Base-by-base conservation (phyloP, 2,797 vertebrate species). In the Darevskia mixta region DNA sequence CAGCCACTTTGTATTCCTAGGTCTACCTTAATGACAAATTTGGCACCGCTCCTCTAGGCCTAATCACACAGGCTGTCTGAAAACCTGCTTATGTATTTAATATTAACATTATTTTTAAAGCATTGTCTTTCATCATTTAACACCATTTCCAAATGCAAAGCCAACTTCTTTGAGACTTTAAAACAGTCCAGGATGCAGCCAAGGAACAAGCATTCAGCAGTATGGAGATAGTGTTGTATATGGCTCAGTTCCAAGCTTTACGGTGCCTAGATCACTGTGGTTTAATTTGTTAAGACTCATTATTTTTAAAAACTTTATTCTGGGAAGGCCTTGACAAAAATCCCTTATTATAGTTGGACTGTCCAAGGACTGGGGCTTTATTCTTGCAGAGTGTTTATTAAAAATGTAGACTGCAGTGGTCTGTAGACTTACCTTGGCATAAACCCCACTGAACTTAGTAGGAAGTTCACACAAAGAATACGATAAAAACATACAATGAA, bases 11-110 rank as follows among this genome's bases (percentile, higher is more conserved):
- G 27, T 61, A 29, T 2, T 75, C 69, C 83, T 86, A 85, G 75
- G 89, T 86, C 87, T 79, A 71, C 75, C 71, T 83, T 82, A 55
- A 20, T 64, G 81, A 93, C 90, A 79, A 87, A 91, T 0, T 84
- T 32, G 82, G 84, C 79, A 85, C 17, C 29, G 89, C 87, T 86
- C 80, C 79, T 92, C 82, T 41, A 77, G 84, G 69, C 88, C 18
- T 64, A 91, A 87, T 61, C 10, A 1, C 29, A 66, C 0, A 1
- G 92, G 78, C 83, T 84, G 86, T 82, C 71, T 90, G n/a, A 88
- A 85, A 77, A 89, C 82, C 78, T 87, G 86, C 82, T 23, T 3
- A 5, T 1, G 0, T 79, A 29, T 61, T 18, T 87, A 80, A 87
- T 73, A 61, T 41, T 61, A 23, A 64, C 61, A 82, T 66, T 86